Evolutionary conservation across 2,888 invertebrate genomes (phyloP), one percentile per base, ranked within the genome.

Genomic region (Aporophyla lueneburgensis): DNA sequence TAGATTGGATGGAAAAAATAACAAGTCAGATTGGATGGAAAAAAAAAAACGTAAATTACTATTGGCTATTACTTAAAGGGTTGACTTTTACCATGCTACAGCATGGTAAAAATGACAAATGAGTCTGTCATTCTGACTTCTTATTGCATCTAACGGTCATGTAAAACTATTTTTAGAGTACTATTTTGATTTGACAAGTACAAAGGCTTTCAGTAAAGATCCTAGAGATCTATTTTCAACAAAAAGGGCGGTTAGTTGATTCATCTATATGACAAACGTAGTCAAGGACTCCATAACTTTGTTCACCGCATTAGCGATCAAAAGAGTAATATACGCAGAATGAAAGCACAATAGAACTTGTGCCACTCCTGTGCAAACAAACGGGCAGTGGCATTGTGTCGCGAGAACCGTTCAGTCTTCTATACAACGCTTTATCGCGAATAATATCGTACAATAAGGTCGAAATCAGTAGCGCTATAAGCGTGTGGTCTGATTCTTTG

Each of bases 371-470:
- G 59, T 54, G 53, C 75, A 33, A 78, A 79, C 76, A 80, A 71
- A 69, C 74, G 40, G 56, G 54, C 66, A 61, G 65, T 33, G 62
- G 70, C 58, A 78, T 84, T 84, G 78, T 78, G 69, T 24, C 69
- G 75, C 72, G 74, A 62, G 73, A 84, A 75, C 71, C 70, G 58
- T 68, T 75, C 75, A 62, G 71, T 71, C 53, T 69, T 43, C 72
- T 66, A 80, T 74, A 74, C 65, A 76, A 68, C 68, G 63, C 21
- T 81, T 69, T 76, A 78, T 78, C 54, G 74, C 61, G 43, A 75
- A 77, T 77, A 71, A 71, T 67, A 78, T 74, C 76, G 68, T 43
- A 84, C 74, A 84, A 81, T 75, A 78, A n/a, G 78, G 24, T 66
- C 56, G 71, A 67, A 61, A 84, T 84, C 69, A 65, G 66, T 70